These are phyloP conservation scores for Gryllus longicercus DNA, from an alignment of 2,888 invertebrate species.

Conservation along the genomic window DNA sequence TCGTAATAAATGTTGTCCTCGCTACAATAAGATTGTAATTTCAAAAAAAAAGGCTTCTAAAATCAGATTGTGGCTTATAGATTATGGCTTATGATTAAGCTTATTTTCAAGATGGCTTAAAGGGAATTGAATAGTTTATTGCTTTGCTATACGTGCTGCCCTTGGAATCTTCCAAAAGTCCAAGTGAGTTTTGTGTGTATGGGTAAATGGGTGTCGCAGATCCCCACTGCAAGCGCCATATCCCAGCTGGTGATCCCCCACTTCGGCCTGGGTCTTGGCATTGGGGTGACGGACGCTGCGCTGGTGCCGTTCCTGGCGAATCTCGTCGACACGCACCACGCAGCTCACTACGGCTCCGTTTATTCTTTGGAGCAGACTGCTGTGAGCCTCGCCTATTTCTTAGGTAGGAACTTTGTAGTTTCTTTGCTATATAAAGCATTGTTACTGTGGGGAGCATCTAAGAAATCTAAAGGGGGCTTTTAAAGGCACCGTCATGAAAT, in stretches of 20 bases:
- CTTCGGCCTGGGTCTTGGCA: constrained; percentile 73
- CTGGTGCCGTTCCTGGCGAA: constrained; percentile 73
- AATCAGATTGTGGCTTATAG: too few relatives aligned
- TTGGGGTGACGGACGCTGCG: constrained; percentile 77
- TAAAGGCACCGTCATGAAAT: too few relatives aligned
- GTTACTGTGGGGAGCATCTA: too few relatives aligned
- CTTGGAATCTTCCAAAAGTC: not conserved
- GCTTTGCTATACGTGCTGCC: not conserved
- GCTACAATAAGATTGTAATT: too few relatives aligned
- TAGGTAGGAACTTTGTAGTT: constrained; percentile 55
- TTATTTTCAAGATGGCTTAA: too few relatives aligned
- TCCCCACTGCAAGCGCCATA: constrained; percentile 62
- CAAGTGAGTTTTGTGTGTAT: not conserved
- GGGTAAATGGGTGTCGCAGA: constrained; percentile 45
- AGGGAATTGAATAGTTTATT: not conserved
- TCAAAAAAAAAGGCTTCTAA: too few relatives aligned
- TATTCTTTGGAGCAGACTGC: constrained; percentile 81
- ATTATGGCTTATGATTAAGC: too few relatives aligned
- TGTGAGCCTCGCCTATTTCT: constrained; percentile 74
- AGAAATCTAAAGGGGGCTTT: too few relatives aligned
- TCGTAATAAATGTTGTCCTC: too few relatives aligned
- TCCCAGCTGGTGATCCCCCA: constrained; percentile 68
- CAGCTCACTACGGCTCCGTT: constrained; percentile 70
- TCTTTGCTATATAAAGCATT: too few relatives aligned
- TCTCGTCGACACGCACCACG: constrained; percentile 60